Conservation (phyloP, 2,113 vertebrate species). For the Amazona vittata region DNA sequence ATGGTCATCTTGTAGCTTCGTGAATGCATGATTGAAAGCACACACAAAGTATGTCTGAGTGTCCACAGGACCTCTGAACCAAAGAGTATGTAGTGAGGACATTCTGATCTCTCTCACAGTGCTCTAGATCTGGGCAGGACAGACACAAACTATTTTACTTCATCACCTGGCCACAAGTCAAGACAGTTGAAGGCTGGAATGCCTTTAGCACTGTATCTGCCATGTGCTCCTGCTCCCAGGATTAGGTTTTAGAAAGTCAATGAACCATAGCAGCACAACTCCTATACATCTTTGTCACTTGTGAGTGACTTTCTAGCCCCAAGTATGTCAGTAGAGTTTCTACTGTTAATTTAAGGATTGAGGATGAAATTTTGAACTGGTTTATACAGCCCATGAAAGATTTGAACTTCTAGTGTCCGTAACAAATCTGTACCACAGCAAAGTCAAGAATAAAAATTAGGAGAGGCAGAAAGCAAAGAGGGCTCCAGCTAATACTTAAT, state of each 20-base stretch:
- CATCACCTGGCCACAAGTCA: neutral
- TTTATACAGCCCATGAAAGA: neutral
- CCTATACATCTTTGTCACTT: neutral
- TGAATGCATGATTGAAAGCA: neutral
- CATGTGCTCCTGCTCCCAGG: neutral
- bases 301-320: neutral
- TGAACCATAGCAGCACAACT: neutral
- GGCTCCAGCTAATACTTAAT: neutral
- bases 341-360: neutral
- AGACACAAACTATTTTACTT: neutral
- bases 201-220: neutral
- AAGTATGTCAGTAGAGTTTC: neutral
- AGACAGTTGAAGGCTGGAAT: neutral
- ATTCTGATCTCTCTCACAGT: neutral
- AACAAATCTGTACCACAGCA: neutral
- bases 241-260: neutral
- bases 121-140: neutral
- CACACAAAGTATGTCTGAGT: neutral
- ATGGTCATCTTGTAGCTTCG: fast-evolving
- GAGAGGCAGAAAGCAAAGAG: neutral
- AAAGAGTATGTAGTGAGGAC: fast-evolving
- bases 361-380: neutral
- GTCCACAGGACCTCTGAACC: neutral
- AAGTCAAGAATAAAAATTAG: neutral
- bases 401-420: neutral